Evolutionary conservation across 1,140 invertebrate genomes (phyloP), one percentile per base, ranked within the genome.

Genomic region (Neuroterus valhalla): DNA sequence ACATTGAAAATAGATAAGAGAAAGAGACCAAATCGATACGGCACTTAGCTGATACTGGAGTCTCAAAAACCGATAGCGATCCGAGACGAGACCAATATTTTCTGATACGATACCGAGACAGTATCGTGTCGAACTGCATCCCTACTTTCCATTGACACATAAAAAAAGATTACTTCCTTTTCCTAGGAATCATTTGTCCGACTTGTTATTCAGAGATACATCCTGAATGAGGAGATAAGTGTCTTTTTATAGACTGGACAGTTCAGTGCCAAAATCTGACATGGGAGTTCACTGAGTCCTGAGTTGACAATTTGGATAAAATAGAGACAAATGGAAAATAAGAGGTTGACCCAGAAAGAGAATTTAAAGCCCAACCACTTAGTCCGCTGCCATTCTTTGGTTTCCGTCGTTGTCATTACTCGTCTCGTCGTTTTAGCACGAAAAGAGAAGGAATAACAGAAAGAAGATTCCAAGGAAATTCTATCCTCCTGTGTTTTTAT

Each of bases 271-370:
- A 72, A 70, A 67, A 75, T 77, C 72, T 75, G 77, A 77, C 69
- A 73, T 71, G 66, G 70, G 73, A 70, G 72, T 72, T 77, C 71
- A 76, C 76, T 77, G 78, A 70, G 72, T 75, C 72, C 77, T 75
- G 73, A 77, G 75, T 74, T 73, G 76, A 68, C 69, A 50, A 68
- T 43, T 75, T 68, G 55, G 45, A 68, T 71, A 74, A 74, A 72
- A 68, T 67, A 48, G 72, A 72, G 72, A 72, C 72, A 74, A 72
- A 68, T 67, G 62, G 72, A 72, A 74, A 72, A 80, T 74, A 80
- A 31, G 71, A 74, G 44, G 71, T 70, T 75, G 79, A 80, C 79
- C 79, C 68, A 79, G 74, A 77, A 81, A 79, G 44, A 42, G 38
- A 50, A 79, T 79, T 71, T 68, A 72, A 66, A 71, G 66, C 68